These are phyloP conservation scores for Therioaphis trifolii DNA, from an alignment of 2,888 invertebrate species.

Conservation along the genomic window DNA sequence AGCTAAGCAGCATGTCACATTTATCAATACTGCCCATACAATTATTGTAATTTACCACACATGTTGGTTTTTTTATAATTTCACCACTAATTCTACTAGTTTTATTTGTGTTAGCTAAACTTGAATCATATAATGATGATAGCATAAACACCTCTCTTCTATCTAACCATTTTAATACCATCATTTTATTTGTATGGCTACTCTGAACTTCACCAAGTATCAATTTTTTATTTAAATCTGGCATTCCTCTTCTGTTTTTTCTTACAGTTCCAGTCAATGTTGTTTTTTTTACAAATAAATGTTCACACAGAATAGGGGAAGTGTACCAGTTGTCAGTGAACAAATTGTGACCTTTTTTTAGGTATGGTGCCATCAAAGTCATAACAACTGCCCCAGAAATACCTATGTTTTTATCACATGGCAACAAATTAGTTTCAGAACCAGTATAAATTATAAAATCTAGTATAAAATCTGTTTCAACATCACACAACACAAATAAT, in stretches of 20 bases:
- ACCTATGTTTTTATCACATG: conserved; percentile 3
- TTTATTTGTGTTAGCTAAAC: neutral
- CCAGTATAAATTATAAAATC: conserved; percentile 17
- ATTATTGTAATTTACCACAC: conserved; percentile 18
- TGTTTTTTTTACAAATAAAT: neutral
- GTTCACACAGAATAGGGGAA: neutral
- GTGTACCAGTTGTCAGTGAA: conserved; percentile 19
- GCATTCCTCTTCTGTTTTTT: conserved; percentile 27
- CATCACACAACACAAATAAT: too few relatives aligned
- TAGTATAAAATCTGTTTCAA: neutral
- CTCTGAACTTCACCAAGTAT: neutral
- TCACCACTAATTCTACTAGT: neutral
- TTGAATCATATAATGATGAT: neutral
- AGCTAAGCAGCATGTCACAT: conserved; percentile 7
- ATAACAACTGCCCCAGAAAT: conserved; percentile 3
- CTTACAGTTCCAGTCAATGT: neutral
- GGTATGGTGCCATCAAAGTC: conserved; percentile 7
- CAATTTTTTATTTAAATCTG: conserved; percentile 18
- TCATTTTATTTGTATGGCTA: neutral
- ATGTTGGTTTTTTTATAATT: conserved; percentile 16
- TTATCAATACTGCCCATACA: neutral
- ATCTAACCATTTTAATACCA: conserved; percentile 10
- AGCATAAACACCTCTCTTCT: conserved; percentile 2
- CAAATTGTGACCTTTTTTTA: conserved; percentile 14
- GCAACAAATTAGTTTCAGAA: conserved; percentile 2